Conservation (phyloP, 2,113 vertebrate species). For the Oryzias javanicus region DNA sequence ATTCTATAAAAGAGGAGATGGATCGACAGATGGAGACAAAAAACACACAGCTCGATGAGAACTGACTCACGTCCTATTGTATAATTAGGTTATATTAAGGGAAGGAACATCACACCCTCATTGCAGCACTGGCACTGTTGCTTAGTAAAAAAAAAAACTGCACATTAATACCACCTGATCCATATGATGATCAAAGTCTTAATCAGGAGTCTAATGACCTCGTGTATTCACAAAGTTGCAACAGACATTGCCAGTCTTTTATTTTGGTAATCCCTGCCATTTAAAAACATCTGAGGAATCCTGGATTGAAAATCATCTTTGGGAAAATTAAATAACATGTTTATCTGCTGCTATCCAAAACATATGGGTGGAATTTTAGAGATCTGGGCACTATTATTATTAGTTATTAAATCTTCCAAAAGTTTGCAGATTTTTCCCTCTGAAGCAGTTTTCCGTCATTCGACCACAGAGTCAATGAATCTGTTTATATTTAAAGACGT, state of each 20-base stretch:
- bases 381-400: too few relatives aligned
- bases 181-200: slow-evolving; percentile 6
- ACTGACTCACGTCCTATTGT: slow-evolving; percentile 67
- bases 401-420: too few relatives aligned
- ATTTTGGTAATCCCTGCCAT: too few relatives aligned
- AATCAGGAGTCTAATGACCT: slow-evolving; percentile 7
- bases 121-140: slow-evolving; percentile 48
- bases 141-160: slow-evolving; percentile 26
- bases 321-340: too few relatives aligned
- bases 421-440: too few relatives aligned
- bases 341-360: too few relatives aligned
- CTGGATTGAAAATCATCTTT: too few relatives aligned
- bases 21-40: slow-evolving; percentile 61
- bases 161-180: slow-evolving; percentile 22
- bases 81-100: slow-evolving; percentile 70
- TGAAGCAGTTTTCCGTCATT: too few relatives aligned
- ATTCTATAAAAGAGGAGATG: slow-evolving; percentile 28
- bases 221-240: neutral
- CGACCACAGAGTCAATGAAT: too few relatives aligned
- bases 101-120: slow-evolving; percentile 71
- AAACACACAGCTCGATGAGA: slow-evolving; percentile 50
- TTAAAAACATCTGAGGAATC: too few relatives aligned
- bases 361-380: too few relatives aligned
- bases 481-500: too few relatives aligned
- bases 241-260: neutral